Conservation (phyloP, 35 echinoderm and acorn worm genomes). For the Ophiothrix spiculata region DNA sequence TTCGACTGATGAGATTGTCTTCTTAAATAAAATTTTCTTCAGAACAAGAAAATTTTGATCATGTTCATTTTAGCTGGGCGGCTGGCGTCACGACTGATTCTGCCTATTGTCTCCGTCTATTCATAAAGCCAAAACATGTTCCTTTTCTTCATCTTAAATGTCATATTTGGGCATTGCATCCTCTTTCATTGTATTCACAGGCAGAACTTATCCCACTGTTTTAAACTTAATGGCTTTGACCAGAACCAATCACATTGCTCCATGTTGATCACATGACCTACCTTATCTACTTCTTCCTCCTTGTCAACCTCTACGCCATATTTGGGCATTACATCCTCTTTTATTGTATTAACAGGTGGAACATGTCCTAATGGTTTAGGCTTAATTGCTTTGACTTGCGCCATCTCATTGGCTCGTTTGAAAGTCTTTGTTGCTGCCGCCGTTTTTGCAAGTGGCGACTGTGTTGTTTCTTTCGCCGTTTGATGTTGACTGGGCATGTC, state of each 20-base stretch:
- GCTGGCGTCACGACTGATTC: too few relatives aligned
- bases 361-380: neutral
- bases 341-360: slow-evolving; percentile 24
- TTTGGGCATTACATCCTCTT: slow-evolving; percentile 49
- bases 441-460: slow-evolving; percentile 56
- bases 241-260: neutral
- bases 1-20: too few relatives aligned
- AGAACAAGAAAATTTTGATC: too few relatives aligned
- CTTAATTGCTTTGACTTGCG: neutral
- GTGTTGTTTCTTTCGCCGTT: slow-evolving; percentile 52
- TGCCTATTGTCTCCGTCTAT: too few relatives aligned
- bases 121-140: too few relatives aligned
- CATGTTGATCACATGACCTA: neutral
- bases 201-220: neutral
- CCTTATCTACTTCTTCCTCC: slow-evolving; percentile 82
- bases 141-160: too few relatives aligned
- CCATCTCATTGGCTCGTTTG: neutral
- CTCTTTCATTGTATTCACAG: slow-evolving; percentile 35
- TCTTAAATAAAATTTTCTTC: too few relatives aligned
- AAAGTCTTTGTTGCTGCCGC: slow-evolving; percentile 41
- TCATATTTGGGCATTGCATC: slow-evolving; percentile 72
- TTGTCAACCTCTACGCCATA: slow-evolving; percentile 70
- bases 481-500: slow-evolving; percentile 59
- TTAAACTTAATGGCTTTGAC: neutral
- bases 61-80: too few relatives aligned